Base-by-base conservation (phyloP, 1,140 invertebrate species). In the Caerostris darwini region DNA sequence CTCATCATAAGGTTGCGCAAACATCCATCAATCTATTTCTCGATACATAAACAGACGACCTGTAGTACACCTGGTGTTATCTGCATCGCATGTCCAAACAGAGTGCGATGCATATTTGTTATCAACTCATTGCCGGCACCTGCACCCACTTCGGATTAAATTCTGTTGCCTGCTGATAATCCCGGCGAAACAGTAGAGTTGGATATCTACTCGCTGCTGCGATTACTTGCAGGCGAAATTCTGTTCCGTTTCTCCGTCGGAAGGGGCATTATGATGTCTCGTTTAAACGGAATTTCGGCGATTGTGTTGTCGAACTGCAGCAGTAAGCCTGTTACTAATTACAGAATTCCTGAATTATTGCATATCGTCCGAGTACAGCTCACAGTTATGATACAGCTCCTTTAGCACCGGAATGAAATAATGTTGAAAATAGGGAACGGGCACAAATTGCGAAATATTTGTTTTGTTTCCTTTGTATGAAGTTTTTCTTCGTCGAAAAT, bases 221-320 rank as follows among this genome's bases (percentile, higher is more conserved):
- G 34, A 34, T 2, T 34, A 34, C 34, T 34, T 34, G 34, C 34
- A 34, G 2, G 34, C 34, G 8, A 50, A 50, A 50, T 10, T 50
- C 34, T 12, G 7, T 12, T 50, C 71, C 50, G 71, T 34, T 34
- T 34, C 34, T 34, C 34, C 34, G 34, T 34, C 34, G 34, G 34
- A 34, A 53, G 14, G 19, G 53, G 71, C 34, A 77, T 77, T 77
- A 77, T 50, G 50, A 77, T 77, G 71, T 77, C 71, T 77, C 71
- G 71, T 77, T 77, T 77, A 77, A 77, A 77, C 7, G 71, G 71
- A 77, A 77, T 77, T 77, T 77, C 12, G 71, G 71, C 50, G 71
- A 77, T 77, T 77, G 71, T 77, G 71, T 77, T 53, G 71, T 77
- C 71, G 71, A 77, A 77, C 71, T 77, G 71, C 71, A 77, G 50